phyloP scores from a whole-genome alignment of 2,113 vertebrate species.

The Bostrychus sinensis region DNA sequence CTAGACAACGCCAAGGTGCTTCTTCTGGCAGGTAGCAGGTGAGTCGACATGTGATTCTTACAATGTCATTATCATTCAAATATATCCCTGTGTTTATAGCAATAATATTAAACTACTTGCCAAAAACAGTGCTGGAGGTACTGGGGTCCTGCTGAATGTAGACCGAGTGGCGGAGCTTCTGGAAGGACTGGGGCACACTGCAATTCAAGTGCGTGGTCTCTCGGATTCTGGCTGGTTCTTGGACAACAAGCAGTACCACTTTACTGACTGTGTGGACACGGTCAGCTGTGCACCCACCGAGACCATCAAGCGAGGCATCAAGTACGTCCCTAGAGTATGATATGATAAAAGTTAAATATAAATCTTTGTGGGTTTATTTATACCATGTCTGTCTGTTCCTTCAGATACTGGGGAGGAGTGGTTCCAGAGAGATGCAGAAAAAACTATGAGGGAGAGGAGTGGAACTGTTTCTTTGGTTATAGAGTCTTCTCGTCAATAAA shows the following conservation, averaged over 20 bases:
- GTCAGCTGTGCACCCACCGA: conserved; percentile 90
- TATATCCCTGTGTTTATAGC: too few relatives aligned
- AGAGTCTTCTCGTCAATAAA: conserved; percentile 94
- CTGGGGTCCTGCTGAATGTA: conserved; percentile 94
- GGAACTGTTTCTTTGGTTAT: conserved; percentile 99
- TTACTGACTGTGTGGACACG: conserved; percentile 90
- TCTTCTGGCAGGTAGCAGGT: conserved; percentile 97
- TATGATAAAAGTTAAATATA: neutral
- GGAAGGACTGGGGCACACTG: conserved; percentile 86
- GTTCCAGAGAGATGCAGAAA: conserved; percentile 91
- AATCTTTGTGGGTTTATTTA: neutral
- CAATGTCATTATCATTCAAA: neutral
- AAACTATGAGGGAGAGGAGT: conserved; percentile 91
- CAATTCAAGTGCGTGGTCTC: conserved; percentile 93
- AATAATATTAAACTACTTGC: conserved; percentile 1
- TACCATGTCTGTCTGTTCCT: conserved; percentile 11
- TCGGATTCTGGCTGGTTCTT: conserved; percentile 97
- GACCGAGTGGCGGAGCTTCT: conserved; percentile 91
- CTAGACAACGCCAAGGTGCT: conserved; percentile 91
- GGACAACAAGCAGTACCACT: conserved; percentile 95
- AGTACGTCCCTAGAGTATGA: conserved; percentile 71
- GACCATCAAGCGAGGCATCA: conserved; percentile 94
- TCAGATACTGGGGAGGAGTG: conserved; percentile 92
- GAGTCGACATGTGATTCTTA: conserved; percentile 17
- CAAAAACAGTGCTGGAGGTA: conserved; percentile 88